A percentile compares a stretch with the other conserved stretches of the same genome.
phyloP scores from a whole-genome alignment of 2,797 vertebrate genomes.

The Coranthus polyacanthus region DNA sequence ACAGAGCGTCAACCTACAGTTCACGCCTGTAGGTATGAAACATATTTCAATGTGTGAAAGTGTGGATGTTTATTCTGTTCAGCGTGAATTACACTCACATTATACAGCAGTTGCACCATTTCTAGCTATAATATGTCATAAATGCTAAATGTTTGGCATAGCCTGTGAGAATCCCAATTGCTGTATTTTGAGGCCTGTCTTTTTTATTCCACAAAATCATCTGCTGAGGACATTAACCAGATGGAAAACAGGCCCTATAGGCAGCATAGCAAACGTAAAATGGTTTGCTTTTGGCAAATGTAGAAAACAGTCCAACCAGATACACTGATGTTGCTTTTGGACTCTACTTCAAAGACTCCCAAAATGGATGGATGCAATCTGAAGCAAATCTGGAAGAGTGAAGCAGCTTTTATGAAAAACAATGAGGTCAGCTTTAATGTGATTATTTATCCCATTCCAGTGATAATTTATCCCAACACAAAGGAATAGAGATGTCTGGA shows the following conservation, averaged over 20 bases:
- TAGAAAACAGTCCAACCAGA: not conserved
- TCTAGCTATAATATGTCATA: not conserved
- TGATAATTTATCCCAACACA: not conserved
- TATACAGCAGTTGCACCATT: not conserved
- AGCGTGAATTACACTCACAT: not conserved
- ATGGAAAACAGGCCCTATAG: not conserved
- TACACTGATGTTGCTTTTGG: constrained; percentile 1
- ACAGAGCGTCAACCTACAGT: too few species aligned
- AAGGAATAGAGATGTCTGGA: constrained; percentile 3
- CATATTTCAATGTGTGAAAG: not conserved
- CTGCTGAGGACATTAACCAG: constrained; percentile 26
- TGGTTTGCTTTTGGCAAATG: constrained; percentile 1
- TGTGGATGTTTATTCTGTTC: not conserved
- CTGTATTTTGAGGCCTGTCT: not conserved
- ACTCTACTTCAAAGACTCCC: constrained; percentile 5
- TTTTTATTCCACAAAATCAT: constrained; percentile 10
- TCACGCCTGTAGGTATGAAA: not conserved
- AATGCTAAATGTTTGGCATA: constrained; percentile 1
- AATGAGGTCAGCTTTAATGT: not conserved
- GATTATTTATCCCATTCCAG: not conserved
- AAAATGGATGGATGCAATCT: not conserved
- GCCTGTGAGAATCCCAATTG: not conserved
- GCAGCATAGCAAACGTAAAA: not conserved
- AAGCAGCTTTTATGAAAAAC: not conserved
- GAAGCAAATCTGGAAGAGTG: constrained; percentile 1